Conservation (phyloP, 2,797 vertebrate species). For the Columba guinea region DNA sequence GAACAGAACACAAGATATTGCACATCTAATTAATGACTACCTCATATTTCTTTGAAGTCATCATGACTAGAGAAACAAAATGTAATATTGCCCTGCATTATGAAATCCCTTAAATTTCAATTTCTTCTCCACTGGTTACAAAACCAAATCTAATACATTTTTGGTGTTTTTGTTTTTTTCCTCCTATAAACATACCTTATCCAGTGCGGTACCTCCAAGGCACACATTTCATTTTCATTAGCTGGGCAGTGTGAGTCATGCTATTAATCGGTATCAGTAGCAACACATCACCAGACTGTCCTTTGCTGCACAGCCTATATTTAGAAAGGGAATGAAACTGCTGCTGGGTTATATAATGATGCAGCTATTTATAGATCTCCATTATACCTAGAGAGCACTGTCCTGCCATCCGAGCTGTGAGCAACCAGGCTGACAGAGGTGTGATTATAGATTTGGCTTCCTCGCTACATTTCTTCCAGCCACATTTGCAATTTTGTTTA, state of each 20-base stretch:
- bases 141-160: not conserved
- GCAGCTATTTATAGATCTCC: slow-evolving; percentile 79
- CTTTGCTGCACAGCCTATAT: slow-evolving; percentile 77
- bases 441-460: slow-evolving; percentile 56
- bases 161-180: not conserved
- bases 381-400: slow-evolving; percentile 76
- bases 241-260: slow-evolving; percentile 71
- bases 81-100: slow-evolving; percentile 13
- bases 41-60: slow-evolving; percentile 22
- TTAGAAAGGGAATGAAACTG: slow-evolving; percentile 81
- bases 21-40: slow-evolving; percentile 7
- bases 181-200: slow-evolving; percentile 28
- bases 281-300: slow-evolving; percentile 71
- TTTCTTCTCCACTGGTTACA: slow-evolving; percentile 32
- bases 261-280: slow-evolving; percentile 70
- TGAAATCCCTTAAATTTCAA: slow-evolving; percentile 47
- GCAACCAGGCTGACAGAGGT: slow-evolving; percentile 67
- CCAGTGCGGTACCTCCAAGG: slow-evolving; percentile 42
- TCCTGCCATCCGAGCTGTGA: slow-evolving; percentile 69
- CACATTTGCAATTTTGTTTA: slow-evolving; percentile 64
- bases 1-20: not conserved
- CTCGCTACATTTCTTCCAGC: slow-evolving; percentile 12
- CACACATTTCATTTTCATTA: slow-evolving; percentile 74
- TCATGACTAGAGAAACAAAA: slow-evolving; percentile 18
- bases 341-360: slow-evolving; percentile 75